These are phyloP conservation scores for Hirtodrosophila trivittata DNA, from an alignment of 2,888 invertebrate genomes.

Conservation along the genomic window DNA sequence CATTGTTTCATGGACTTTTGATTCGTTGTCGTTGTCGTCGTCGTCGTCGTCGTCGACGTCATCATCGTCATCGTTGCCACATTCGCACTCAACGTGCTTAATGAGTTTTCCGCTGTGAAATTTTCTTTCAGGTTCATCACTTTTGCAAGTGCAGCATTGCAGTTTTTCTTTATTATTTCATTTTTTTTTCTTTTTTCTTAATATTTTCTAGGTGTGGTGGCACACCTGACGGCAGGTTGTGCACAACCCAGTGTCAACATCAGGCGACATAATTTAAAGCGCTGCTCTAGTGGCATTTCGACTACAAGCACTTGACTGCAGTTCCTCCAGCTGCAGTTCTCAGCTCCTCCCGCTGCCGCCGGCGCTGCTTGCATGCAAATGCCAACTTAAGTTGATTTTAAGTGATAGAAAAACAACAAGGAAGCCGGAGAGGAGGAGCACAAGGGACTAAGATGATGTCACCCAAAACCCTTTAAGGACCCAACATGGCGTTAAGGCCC, in stretches of 20 bases:
- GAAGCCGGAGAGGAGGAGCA: constrained; percentile 1
- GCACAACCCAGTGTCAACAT: constrained; percentile 52
- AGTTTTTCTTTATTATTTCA: constrained; percentile 33
- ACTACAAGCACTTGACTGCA: constrained; percentile 72
- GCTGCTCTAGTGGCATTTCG: constrained; percentile 73
- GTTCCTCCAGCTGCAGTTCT: not conserved
- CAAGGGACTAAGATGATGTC: constrained; percentile 45
- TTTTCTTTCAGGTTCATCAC: constrained; percentile 79
- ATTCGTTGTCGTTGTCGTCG: constrained; percentile 49
- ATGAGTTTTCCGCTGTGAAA: constrained; percentile 73
- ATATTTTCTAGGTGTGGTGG: constrained; percentile 1
- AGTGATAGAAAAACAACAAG: constrained; percentile 77
- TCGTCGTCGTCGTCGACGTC: constrained; percentile 3
- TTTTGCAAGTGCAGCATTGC: constrained; percentile 69
- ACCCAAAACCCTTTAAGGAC: constrained; percentile 61
- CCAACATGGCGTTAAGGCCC: constrained; percentile 30
- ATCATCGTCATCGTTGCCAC: constrained; percentile 54
- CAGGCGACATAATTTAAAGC: constrained; percentile 72
- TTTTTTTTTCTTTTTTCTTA: not conserved
- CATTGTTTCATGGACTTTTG: constrained; percentile 70
- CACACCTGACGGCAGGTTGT: not conserved
- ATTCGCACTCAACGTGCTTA: constrained; percentile 72
- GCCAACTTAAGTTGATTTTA: constrained; percentile 82
- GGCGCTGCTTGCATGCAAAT: constrained; percentile 71
- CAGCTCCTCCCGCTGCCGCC: not conserved